A percentile compares a stretch with the other conserved stretches of the same genome.
phyloP scores from a whole-genome alignment of 2,888 invertebrate species.

The Synanthedon formicaeformis region DNA sequence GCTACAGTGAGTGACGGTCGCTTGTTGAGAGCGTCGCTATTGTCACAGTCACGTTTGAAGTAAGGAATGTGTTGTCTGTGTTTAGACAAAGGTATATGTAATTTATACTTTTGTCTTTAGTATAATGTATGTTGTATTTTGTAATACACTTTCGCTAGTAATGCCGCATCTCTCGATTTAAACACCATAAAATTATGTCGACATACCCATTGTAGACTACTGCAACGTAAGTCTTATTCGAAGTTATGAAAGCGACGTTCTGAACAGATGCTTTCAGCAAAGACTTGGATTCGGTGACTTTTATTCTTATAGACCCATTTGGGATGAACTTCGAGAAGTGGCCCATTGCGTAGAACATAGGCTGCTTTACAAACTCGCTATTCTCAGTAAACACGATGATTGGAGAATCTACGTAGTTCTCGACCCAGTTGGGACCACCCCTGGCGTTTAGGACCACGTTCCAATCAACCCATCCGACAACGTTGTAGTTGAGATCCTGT shows the following conservation, averaged over 20 bases:
- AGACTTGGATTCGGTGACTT: slow-evolving; percentile 11
- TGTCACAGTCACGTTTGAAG: no score
- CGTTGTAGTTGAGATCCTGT: slow-evolving; percentile 80
- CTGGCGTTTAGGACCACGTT: slow-evolving; percentile 80
- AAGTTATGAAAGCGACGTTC: slow-evolving; percentile 14
- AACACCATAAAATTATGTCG: background rate
- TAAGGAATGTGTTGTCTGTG: no score
- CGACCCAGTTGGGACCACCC: slow-evolving; percentile 86
- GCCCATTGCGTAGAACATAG: slow-evolving; percentile 87
- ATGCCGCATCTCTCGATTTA: no score
- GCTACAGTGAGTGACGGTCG: no score
- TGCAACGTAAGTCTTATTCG: slow-evolving; percentile 5
- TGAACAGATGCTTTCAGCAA: slow-evolving; percentile 12
- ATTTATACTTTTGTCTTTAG: no score
- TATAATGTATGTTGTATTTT: no score
- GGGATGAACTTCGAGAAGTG: slow-evolving; percentile 83
- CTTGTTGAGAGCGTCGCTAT: no score
- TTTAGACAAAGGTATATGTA: no score
- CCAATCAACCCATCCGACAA: slow-evolving; percentile 92
- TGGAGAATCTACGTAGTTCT: slow-evolving; percentile 84
- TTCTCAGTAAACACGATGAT: slow-evolving; percentile 60
- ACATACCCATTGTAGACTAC: slow-evolving; percentile 3
- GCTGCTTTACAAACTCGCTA: slow-evolving; percentile 88
- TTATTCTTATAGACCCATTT: slow-evolving; percentile 60
- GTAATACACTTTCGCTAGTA: no score